phyloP scores from a whole-genome alignment of 53 echinoderm and acorn worm genomes.

The Crossaster papposus region DNA sequence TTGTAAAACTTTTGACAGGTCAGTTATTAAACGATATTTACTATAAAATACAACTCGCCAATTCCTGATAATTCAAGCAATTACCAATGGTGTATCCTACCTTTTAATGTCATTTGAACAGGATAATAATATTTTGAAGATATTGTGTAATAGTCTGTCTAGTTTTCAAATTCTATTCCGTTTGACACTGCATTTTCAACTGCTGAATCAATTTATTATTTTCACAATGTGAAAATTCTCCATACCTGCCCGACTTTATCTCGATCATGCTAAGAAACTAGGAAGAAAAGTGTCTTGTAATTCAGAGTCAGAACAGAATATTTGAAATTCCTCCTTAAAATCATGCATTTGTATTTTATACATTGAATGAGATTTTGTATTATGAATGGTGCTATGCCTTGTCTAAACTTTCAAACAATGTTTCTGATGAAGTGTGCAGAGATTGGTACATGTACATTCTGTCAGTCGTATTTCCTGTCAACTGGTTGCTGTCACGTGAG shows the following conservation, averaged over 20 bases:
- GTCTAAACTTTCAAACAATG: conserved; percentile 21
- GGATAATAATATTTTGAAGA: too few species aligned
- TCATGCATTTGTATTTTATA: conserved; percentile 45
- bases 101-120: too few species aligned
- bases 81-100: too few species aligned
- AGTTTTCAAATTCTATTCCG: too few species aligned
- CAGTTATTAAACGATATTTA: too few species aligned
- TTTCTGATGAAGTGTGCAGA: background rate
- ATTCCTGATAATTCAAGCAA: too few species aligned
- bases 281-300: background rate
- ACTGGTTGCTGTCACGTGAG: background rate
- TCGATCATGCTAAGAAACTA: background rate
- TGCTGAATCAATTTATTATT: too few species aligned
- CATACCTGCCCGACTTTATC: background rate
- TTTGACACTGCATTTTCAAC: too few species aligned
- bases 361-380: conserved; percentile 34
- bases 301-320: background rate
- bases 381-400: conserved; percentile 53
- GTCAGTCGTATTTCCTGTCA: background rate
- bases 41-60: too few species aligned
- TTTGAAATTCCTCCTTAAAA: background rate
- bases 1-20: too few species aligned
- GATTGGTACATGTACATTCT: background rate
- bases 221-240: background rate
- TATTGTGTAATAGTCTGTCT: too few species aligned